A percentile compares a stretch with the other conserved stretches of the same genome.
phyloP scores from a whole-genome alignment of 2,797 vertebrate species.

The Anas capensis region DNA sequence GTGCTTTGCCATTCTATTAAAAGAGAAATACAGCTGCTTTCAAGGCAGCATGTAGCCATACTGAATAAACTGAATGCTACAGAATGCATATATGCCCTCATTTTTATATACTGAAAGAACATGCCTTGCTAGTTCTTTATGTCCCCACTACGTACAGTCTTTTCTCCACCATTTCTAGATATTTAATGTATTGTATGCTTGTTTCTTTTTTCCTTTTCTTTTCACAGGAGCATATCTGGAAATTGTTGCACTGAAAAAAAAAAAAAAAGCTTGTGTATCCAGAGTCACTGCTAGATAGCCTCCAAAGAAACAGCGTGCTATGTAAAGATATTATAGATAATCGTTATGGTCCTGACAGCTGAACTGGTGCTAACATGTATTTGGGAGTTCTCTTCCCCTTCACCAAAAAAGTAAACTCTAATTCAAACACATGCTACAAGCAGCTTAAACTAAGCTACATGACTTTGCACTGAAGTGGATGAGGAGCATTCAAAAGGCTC shows the following conservation, averaged over 20 bases:
- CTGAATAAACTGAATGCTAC: neutral
- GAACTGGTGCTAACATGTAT: neutral
- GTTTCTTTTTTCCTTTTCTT: neutral
- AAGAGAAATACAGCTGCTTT: neutral
- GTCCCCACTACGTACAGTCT: neutral
- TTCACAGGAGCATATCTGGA: neutral
- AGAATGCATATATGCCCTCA: neutral
- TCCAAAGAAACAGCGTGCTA: neutral
- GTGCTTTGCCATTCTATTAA: neutral
- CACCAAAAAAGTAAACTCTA: neutral
- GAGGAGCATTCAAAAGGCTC: neutral
- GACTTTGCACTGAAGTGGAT: neutral
- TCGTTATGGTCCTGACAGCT: neutral
- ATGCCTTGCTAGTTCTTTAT: neutral
- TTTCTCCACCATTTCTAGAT: neutral
- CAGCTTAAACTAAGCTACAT: neutral
- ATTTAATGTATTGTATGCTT: neutral
- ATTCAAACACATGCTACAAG: slow-evolving; percentile 21
- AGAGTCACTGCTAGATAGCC: neutral
- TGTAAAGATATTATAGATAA: neutral
- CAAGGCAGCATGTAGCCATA: neutral
- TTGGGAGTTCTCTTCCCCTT: neutral
- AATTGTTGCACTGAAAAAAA: neutral
- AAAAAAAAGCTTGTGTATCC: neutral
- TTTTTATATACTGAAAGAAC: neutral